Conservation (phyloP, 1,140 invertebrate genomes). For the Lasioglossum baleicum region DNA sequence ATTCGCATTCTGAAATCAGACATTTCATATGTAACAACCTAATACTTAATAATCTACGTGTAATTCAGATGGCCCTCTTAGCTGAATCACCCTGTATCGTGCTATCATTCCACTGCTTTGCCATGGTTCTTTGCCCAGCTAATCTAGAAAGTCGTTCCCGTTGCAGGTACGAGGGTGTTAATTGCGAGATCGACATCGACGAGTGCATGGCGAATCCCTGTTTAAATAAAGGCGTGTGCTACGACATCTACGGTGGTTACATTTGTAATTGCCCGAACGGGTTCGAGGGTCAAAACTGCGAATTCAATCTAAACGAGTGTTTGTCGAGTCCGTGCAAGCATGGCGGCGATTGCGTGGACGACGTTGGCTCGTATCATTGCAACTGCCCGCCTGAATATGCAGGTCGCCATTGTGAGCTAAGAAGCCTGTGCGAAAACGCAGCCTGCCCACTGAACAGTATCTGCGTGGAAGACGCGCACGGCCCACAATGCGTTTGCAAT, state of each 20-base stretch:
- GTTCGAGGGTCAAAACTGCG: conserved; percentile 90
- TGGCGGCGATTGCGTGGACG: conserved; percentile 84
- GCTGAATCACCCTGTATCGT: too few species aligned
- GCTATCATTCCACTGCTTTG: too few species aligned
- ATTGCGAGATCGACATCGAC: conserved; percentile 92
- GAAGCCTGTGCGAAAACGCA: conserved; percentile 77
- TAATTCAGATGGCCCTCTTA: too few species aligned
- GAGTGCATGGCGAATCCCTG: conserved; percentile 90
- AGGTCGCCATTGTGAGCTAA: conserved; percentile 82
- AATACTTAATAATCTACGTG: too few species aligned
- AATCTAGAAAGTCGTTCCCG: not conserved
- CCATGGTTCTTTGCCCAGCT: too few species aligned
- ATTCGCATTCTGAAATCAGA: too few species aligned
- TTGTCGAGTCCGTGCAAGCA: conserved; percentile 85
- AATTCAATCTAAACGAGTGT: conserved; percentile 84
- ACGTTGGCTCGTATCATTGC: conserved; percentile 79
- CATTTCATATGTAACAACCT: too few species aligned
- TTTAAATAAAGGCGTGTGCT: conserved; percentile 88
- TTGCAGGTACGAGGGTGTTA: conserved; percentile 86
- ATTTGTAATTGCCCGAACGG: conserved; percentile 91
- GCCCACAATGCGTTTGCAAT: conserved; percentile 85
- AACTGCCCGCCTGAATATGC: conserved; percentile 81
- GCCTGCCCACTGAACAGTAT: conserved; percentile 80
- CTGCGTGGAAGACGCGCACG: conserved; percentile 79
- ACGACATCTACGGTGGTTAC: conserved; percentile 89